These are phyloP conservation scores for Gila robusta DNA, from an alignment of 2,797 vertebrate genomes.

Conservation along the genomic window DNA sequence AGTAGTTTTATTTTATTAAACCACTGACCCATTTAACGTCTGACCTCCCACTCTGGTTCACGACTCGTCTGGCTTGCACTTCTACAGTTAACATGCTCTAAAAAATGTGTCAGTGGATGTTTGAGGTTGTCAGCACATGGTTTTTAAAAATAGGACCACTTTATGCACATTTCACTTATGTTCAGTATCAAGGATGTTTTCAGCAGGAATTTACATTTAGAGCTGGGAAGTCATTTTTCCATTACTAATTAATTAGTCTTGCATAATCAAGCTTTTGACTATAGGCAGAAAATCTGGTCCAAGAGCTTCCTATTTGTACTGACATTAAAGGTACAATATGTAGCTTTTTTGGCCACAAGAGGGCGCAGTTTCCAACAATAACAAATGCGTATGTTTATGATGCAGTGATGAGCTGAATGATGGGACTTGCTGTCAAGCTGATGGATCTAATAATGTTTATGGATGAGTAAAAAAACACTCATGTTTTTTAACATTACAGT, in stretches of 20 bases:
- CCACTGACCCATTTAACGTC: constrained; percentile 43
- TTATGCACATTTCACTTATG: constrained; percentile 9
- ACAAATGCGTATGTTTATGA: too few relatives aligned
- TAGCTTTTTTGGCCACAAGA: too few relatives aligned
- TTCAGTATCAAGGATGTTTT: neutral
- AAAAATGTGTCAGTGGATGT: neutral
- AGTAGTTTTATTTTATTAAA: constrained; percentile 35
- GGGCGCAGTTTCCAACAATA: too few relatives aligned
- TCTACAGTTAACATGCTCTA: constrained; percentile 12
- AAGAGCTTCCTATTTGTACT: neutral
- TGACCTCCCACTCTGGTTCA: constrained; percentile 14
- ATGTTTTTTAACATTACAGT: too few relatives aligned
- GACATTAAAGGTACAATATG: too few relatives aligned
- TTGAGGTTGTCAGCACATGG: neutral
- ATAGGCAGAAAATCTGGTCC: neutral
- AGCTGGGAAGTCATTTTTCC: constrained; percentile 1
- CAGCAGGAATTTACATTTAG: neutral
- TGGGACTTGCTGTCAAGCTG: too few relatives aligned
- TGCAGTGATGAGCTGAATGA: too few relatives aligned
- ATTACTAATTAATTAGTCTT: neutral
- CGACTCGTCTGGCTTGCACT: neutral
- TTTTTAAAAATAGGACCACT: neutral
- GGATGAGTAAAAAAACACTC: too few relatives aligned
- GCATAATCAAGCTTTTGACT: constrained; percentile 25
- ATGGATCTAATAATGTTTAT: too few relatives aligned